Evolutionary conservation across 1,140 invertebrate species (phyloP), one percentile per base, ranked within the genome.

Genomic region (Mactra quadrangularis): DNA sequence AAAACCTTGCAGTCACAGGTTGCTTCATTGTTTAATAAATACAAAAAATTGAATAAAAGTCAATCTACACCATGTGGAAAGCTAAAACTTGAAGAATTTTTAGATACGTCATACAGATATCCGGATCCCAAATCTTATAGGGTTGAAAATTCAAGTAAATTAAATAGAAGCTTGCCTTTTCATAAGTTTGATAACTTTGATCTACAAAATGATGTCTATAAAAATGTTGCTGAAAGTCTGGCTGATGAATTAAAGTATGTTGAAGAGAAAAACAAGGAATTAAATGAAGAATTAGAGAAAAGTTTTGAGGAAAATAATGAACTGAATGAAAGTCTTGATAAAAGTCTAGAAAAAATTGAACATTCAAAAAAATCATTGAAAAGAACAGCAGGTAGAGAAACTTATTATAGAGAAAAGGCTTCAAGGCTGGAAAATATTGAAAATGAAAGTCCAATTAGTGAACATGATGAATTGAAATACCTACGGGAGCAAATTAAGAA

Each of bases 251-350:
- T 66, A 19, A 17, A 38, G 2, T 15, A 7, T 17, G 19, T 38
- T 15, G 35, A 17, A n/a, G 7, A 66, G 19, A 33, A 66, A 41
- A 35, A 38, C 1, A 38, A 31, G 17, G 31, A 17, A 38, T 33
- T 66, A 19, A 33, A 38, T 33, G 62, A 66, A 38, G 62, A 66
- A 11, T 33, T 66, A 33, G 33, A 33, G 17, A 41, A 33, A 19
- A 15, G 15, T 38, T 19, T 66, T 27, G 6, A 66, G 19, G 62
- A 66, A 29, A 66, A 66, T 17, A 25, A 66, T 38, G 19, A 19
- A 13, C 25, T 66, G 25, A 66, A 66, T 66, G 38, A 66, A 33
- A 35, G 62, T 66, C 25, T 33, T n/a, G 62, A 66, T 33, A 31
- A 38, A 19, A 66, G 17, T 1, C 27, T 33, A 66, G 29, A 31